Base-by-base conservation (phyloP, 2,797 vertebrate species). In the Urosaurus nigricauda region DNA sequence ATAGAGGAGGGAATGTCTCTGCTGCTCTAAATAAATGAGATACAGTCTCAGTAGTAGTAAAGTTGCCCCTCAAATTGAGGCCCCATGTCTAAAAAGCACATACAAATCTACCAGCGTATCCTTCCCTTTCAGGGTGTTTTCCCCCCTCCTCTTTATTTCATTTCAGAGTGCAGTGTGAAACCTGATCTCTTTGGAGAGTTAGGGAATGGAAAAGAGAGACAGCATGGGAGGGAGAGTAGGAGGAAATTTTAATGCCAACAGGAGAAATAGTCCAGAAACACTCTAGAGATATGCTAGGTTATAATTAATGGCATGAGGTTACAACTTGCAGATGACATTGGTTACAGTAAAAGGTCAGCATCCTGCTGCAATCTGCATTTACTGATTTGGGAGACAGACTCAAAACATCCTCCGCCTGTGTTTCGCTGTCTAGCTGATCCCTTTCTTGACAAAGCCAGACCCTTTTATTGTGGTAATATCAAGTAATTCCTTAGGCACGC, bases 231-330 rank as follows among this genome's bases (percentile, higher is more conserved):
- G 7, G 63, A 93, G 71, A 92, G 85, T 58, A 90, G 87, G 70
- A 51, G 26, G 84, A 94, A 90, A 89, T 88, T 85, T 88, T 88
- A 86, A 84, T 83, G 68, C 88, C 92, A 90, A 87, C 53, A 90
- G 88, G 83, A 95, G 89, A 96, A 94, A 87, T 73, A 63, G 13
- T 74, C 75, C 81, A 90, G 88, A 86, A 93, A 84, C 56, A 56
- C 9, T 77, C 74, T 80, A 83, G 84, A 95, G 88, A 35, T 91
- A 90, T 78, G 70, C 32, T 93, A 40, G 14, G 63, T 89, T 92
- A 58, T 93, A 95, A 95, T 91, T 95, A 95, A 94, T 91, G 92
- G 84, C 47, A 83, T 81, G 88, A 95, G 93, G 92, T 95, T 94
- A 94, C 89, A 94, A 91, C 88, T 88, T 94, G 87, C 91, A 94